Base-by-base conservation (phyloP, 2,797 vertebrate species). In the Xerus rutilus region DNA sequence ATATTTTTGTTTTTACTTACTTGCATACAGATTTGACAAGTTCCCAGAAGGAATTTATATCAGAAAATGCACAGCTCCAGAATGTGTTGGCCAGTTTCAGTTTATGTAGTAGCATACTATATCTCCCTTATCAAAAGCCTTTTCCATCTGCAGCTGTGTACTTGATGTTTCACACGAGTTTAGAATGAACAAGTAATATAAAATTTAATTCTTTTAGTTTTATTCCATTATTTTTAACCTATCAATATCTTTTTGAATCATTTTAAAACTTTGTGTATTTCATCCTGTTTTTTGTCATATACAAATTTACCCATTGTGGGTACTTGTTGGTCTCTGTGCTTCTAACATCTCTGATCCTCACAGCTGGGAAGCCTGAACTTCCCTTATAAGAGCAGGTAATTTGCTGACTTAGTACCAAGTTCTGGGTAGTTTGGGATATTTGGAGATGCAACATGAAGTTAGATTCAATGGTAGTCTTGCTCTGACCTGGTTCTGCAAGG, bases 1-100 rank as follows among this genome's bases (percentile, higher is more conserved):
- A 23, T 86, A 86, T 72, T 86, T 73, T 91, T 77, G 13, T 78
- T 32, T 23, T 45, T 73, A 30, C 13, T 77, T 25, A 81, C 83
- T 89, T 89, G 35, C 43, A n/a, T 57, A 74, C 30, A 79, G 54
- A 91, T 73, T 83, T 87, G 18, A 69, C 39, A 89, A 76, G 52
- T 95, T 78, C 49, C 18, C 47, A 3, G 23, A 30, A 30, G 47
- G 23, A 92, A 73, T 45, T 95, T 78, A 77, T 52, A 72, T 89
- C 74, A 93, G 77, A 92, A 67, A 73, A 82, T 11, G 25, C 13
- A 73, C 12, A 72, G 18, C 35, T 89, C 49, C 15, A 47, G 65
- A 92, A 84, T 64, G 2, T 21, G 77, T n/a, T 47, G n/a, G 35
- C 7, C 7, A 65, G n/a, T 78, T 77, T 10, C 25, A 43, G n/a